A percentile compares a stretch with the other conserved stretches of the same genome.
phyloP scores from a whole-genome alignment of 2,113 vertebrate species.

The Grantiella picta region DNA sequence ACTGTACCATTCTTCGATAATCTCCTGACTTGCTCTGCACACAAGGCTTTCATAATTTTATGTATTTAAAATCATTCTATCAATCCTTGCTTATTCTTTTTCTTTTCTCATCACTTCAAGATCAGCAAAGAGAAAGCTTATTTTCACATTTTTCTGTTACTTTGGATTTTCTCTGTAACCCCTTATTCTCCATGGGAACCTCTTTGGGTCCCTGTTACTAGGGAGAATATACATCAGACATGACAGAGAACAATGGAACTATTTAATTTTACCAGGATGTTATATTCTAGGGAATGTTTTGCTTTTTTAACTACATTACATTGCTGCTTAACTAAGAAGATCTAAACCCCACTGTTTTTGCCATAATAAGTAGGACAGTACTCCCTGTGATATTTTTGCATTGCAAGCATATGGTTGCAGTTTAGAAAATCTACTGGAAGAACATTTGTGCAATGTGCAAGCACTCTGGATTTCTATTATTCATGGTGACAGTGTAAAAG shows the following conservation, averaged over 20 bases:
- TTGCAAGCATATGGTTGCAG: constrained; percentile 41
- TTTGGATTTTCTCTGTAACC: not conserved
- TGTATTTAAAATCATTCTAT: not conserved
- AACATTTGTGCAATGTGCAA: constrained; percentile 31
- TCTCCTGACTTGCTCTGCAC: not conserved
- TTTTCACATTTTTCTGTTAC: not conserved
- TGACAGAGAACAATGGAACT: not conserved
- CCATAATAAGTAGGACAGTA: constrained; percentile 50
- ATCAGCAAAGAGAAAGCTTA: not conserved
- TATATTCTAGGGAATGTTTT: not conserved
- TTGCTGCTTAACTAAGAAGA: constrained; percentile 3
- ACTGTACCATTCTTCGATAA: not conserved
- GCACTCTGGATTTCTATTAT: constrained; percentile 37
- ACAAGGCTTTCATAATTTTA: not conserved
- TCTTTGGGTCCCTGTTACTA: not conserved
- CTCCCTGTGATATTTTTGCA: constrained; percentile 54
- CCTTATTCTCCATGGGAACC: not conserved
- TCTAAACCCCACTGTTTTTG: constrained; percentile 10
- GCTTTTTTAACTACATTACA: constrained; percentile 7
- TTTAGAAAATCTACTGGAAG: constrained; percentile 52
- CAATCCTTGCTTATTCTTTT: not conserved
- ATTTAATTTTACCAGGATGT: constrained; percentile 18
- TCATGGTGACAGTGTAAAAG: constrained; percentile 37
- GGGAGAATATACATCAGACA: not conserved
- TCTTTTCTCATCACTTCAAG: not conserved